Conservation (phyloP, 2,113 vertebrate genomes). For the Spheniscus mendiculus region DNA sequence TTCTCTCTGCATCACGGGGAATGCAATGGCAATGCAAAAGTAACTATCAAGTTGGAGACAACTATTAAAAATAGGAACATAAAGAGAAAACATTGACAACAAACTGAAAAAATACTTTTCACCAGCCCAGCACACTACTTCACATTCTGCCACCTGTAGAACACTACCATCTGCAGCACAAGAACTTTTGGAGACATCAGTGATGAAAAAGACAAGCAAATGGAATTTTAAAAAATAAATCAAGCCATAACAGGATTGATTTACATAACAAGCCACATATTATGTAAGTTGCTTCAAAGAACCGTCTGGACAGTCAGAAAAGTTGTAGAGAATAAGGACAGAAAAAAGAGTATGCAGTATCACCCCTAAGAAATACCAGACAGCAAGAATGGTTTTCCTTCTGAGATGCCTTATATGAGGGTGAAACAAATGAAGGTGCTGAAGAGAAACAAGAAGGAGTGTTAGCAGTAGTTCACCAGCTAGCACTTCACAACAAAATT, state of each 20-base stretch:
- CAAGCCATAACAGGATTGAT: background rate
- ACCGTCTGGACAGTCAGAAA: background rate
- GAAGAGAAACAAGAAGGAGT: background rate
- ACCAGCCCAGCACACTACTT: background rate
- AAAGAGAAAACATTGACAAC: background rate
- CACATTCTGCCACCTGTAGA: background rate
- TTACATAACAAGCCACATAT: background rate
- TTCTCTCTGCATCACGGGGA: background rate
- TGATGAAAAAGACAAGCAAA: background rate
- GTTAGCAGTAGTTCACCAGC: background rate
- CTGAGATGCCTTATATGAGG: background rate
- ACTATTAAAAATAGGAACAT: background rate
- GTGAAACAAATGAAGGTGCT: background rate
- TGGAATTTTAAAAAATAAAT: background rate
- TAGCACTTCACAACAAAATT: background rate
- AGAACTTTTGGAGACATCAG: background rate
- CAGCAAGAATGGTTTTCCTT: background rate
- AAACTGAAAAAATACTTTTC: background rate
- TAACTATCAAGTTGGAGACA: background rate
- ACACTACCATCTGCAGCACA: fast-evolving
- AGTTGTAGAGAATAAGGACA: background rate
- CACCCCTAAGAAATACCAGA: background rate
- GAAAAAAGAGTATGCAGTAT: background rate
- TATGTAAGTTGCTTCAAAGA: background rate
- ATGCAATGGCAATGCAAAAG: background rate